phyloP scores from a whole-genome alignment of 2,797 vertebrate genomes.

The Mergus octosetaceus region DNA sequence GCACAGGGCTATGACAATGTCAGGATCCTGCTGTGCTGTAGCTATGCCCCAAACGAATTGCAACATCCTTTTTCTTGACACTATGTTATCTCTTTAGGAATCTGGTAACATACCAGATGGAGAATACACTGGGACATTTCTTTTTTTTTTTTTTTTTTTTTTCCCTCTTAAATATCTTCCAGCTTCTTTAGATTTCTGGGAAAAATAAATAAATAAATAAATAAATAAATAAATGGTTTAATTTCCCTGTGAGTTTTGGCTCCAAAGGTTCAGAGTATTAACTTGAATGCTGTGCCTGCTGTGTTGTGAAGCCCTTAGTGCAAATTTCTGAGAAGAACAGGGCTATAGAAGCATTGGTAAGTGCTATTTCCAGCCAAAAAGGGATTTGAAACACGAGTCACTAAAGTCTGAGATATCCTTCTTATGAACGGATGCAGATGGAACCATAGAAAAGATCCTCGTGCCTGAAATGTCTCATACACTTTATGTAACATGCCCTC shows the following conservation, averaged over 20 bases:
- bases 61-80: constrained; percentile 21
- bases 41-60: constrained; percentile 26
- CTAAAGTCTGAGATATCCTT: constrained; percentile 1
- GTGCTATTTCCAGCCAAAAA: constrained; percentile 35
- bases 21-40: constrained; percentile 7
- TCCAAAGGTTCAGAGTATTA: constrained; percentile 25
- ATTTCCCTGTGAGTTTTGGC: constrained; percentile 19
- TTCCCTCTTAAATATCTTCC: not conserved
- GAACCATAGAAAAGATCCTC: constrained; percentile 23
- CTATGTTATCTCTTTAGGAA: constrained; percentile 36
- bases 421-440: constrained; percentile 45
- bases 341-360: not conserved
- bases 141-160: not conserved
- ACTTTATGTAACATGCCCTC: constrained; percentile 30
- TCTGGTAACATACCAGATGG: constrained; percentile 45
- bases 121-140: not conserved
- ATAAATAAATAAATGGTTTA: not conserved
- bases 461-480: constrained; percentile 37
- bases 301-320: not conserved
- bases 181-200: constrained; percentile 22
- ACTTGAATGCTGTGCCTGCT: constrained; percentile 11
- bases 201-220: too few relatives aligned
- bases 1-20: not conserved
- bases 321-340: constrained; percentile 12
- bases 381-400: not conserved